Conservation (phyloP, 2,113 vertebrate genomes). For the Odocoileus hemionus region DNA sequence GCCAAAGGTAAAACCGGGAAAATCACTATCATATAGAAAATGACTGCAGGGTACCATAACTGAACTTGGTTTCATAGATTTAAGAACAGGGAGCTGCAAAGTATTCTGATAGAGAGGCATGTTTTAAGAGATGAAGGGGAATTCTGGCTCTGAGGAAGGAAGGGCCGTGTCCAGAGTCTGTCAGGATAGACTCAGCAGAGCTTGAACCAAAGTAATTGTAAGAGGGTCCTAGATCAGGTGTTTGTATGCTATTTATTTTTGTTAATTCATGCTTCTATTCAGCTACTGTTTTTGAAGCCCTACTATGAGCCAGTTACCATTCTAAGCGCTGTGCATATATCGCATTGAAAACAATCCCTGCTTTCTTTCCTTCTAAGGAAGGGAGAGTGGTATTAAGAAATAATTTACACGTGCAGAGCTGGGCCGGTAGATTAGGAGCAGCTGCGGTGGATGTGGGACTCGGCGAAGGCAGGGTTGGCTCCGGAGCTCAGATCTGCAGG, state of each 20-base stretch:
- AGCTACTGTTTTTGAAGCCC: not conserved
- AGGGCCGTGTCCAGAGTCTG: not conserved
- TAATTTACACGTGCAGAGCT: not conserved
- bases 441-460: not conserved
- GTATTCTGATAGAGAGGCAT: rapidly evolving
- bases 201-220: not conserved
- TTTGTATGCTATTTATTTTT: not conserved
- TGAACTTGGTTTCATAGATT: not conserved
- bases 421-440: rapidly evolving
- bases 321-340: not conserved
- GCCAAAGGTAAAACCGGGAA: not conserved
- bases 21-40: not conserved
- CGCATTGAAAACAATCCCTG: not conserved
- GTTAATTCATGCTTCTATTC: not conserved
- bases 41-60: rapidly evolving
- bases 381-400: not conserved
- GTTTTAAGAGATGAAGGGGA: not conserved
- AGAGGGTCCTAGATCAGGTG: not conserved
- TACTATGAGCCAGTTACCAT: rapidly evolving
- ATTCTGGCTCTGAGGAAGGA: rapidly evolving
- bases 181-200: not conserved
- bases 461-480: rapidly evolving
- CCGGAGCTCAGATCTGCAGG: too few relatives aligned
- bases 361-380: not conserved
- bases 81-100: not conserved